Evolutionary conservation across 1,140 invertebrate genomes (phyloP), one percentile per base, ranked within the genome.

Genomic region (Spodoptera frugiperda): DNA sequence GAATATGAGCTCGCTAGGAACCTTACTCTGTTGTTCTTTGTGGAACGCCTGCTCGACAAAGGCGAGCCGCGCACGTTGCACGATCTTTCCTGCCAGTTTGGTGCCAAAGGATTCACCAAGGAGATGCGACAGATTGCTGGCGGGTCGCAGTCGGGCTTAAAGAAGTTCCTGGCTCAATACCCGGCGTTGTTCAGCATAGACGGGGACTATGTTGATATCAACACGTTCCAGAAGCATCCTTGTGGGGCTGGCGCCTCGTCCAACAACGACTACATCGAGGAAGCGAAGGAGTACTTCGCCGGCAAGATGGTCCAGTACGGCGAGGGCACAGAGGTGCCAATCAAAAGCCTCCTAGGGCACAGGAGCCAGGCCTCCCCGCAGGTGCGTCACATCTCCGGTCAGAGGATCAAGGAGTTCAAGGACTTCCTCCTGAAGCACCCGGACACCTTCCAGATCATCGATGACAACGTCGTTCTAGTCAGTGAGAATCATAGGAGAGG

Each of bases 81-180:
- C 93, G 98, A 99, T 95, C 95, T 99, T 75, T 98, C 98, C 88
- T 99, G 98, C 94, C 98, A 99, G 94, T 99, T 99, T 94, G 98
- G 98, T 85, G 98, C 98, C 76, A 98, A 98, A 94, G 98, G 98
- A 67, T 99, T 99, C 89, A 98, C 98, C 3, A 98, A 98, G 95
- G 98, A 99, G 95, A 98, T 98, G 97, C 95, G 97, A 81, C 98
- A 98, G 94, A 99, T 99, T 83, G 98, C 98, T 86, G 98, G 98
- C 61, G 98, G 98, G 78, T 98, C 98, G 76, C 98, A 99, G 91
- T 98, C 98, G 85, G 98, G 98, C 55, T 95, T 99, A 21, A 98
- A 98, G 89, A 99, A 99, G 91, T 98, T 98, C 90, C 95, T 99
- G 80, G 95, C 96, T 30, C 97, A 98, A 90, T 98, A 99, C 95